A percentile compares a stretch with the other conserved stretches of the same genome.
Evolutionary conservation across 2,888 invertebrate species (phyloP).

Genomic region (Eutolmus rufibarbis): DNA sequence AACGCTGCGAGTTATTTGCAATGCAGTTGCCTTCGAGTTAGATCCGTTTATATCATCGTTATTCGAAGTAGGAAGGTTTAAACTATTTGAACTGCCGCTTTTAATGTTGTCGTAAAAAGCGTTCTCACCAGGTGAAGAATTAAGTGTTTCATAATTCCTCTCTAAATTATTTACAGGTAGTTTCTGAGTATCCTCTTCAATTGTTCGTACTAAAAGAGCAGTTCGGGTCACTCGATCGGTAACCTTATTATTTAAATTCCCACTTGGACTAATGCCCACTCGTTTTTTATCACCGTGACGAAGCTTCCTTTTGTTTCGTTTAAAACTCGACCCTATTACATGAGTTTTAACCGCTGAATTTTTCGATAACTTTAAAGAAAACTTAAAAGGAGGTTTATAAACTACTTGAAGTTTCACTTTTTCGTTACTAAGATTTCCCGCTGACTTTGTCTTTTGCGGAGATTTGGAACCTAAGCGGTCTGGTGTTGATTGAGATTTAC

Average conservation of each 20-base stretch:
- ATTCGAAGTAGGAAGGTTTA: constrained; percentile 42
- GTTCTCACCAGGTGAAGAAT: constrained; percentile 52
- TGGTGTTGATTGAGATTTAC: constrained; percentile 86
- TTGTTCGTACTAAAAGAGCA: constrained; percentile 57
- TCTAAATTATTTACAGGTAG: constrained; percentile 56
- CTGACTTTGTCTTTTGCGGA: constrained; percentile 73
- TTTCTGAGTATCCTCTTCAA: constrained; percentile 58
- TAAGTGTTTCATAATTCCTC: constrained; percentile 61
- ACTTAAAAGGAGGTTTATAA: constrained; percentile 87
- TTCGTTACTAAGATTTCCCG: constrained; percentile 72
- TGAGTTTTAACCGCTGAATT: constrained; percentile 62
- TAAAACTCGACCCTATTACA: constrained; percentile 55
- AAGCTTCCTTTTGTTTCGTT: constrained; percentile 55
- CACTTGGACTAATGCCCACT: constrained; percentile 47
- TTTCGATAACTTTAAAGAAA: constrained; percentile 75
- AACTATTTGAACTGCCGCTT: constrained; percentile 44
- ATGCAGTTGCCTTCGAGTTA: constrained; percentile 48
- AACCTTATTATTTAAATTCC: constrained; percentile 6
- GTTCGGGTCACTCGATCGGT: constrained; percentile 55
- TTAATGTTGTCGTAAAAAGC: constrained; percentile 50
- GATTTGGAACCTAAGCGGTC: constrained; percentile 72
- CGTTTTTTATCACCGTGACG: constrained; percentile 50
- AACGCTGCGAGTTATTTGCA: constrained; percentile 55
- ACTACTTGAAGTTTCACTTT: constrained; percentile 84
- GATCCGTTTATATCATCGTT: neutral